These are phyloP conservation scores for Drosophila bunnanda DNA, from an alignment of 2,888 invertebrate species.

Conservation along the genomic window DNA sequence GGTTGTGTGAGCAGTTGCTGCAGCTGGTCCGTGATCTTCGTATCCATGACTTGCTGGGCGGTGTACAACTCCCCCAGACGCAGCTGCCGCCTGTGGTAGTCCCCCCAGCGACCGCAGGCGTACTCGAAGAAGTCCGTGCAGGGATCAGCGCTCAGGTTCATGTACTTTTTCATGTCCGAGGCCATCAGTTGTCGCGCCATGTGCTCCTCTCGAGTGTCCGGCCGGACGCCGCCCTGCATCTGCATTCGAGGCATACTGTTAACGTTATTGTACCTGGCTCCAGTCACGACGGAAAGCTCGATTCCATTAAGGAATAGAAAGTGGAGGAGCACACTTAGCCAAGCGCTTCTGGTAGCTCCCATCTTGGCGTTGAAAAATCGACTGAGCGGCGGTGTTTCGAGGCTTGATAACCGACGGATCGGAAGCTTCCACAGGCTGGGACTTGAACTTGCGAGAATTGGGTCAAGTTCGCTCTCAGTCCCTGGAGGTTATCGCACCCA, in stretches of 20 bases:
- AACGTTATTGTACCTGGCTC: conserved; percentile 15
- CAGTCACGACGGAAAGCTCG: neutral
- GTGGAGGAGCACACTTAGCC: conserved; percentile 14
- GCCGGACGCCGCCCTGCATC: conserved; percentile 2
- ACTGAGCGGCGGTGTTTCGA: conserved; percentile 44
- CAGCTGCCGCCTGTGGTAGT: conserved; percentile 51
- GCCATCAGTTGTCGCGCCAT: conserved; percentile 51
- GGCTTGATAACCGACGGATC: conserved; percentile 53
- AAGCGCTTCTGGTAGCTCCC: conserved; percentile 50
- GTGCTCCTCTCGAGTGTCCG: conserved; percentile 46
- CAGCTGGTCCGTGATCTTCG: conserved; percentile 61
- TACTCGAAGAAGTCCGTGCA: conserved; percentile 82
- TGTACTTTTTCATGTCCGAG: conserved; percentile 63
- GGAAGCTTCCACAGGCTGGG: conserved; percentile 38
- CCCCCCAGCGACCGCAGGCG: conserved; percentile 82
- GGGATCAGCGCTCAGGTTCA: conserved; percentile 77
- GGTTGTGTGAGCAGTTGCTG: conserved; percentile 61
- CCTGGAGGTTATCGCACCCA: conserved; percentile 57
- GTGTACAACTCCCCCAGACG: conserved; percentile 58
- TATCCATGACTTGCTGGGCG: conserved; percentile 65
- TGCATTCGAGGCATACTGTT: conserved; percentile 42
- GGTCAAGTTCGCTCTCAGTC: conserved; percentile 65
- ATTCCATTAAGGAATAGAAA: conserved; percentile 2
- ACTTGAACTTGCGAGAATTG: conserved; percentile 67
- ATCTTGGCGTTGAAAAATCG: conserved; percentile 53